Percentiles rank a stretch among this genome's conserved stretches.
phyloP scores from a whole-genome alignment of 1,140 invertebrate genomes.

The Drosophila sucinea region DNA sequence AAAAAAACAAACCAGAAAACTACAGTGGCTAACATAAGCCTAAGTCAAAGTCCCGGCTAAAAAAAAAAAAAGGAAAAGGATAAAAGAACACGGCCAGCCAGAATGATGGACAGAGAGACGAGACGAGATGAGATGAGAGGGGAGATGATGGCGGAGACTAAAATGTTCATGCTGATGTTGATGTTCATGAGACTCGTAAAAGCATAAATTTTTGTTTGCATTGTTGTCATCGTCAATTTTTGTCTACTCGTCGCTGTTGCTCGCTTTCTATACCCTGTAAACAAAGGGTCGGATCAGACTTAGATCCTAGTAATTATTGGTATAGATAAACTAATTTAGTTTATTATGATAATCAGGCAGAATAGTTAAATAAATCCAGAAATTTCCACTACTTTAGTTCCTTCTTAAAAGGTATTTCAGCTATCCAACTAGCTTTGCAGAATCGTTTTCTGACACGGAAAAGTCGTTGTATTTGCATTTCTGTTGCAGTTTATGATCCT shows the following conservation, averaged over 20 bases:
- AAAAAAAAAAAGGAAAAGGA: constrained; percentile 15
- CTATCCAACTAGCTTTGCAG: no score
- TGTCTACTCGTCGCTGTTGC: constrained; percentile 19
- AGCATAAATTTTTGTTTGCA: constrained; percentile 79
- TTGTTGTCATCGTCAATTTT: constrained; percentile 58
- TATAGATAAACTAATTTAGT: no score
- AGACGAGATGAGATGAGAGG: not conserved
- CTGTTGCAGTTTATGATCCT: no score
- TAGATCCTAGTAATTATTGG: no score
- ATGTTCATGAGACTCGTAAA: constrained; percentile 68
- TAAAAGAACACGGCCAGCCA: not conserved
- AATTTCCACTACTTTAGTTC: no score
- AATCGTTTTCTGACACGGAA: no score
- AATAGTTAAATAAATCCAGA: no score
- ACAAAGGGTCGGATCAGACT: not conserved
- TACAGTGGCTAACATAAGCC: constrained; percentile 33
- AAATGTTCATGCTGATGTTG: constrained; percentile 53
- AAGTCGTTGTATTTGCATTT: no score
- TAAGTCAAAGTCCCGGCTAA: constrained; percentile 25
- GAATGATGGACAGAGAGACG: not conserved
- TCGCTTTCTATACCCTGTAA: not conserved
- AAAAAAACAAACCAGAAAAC: constrained; percentile 33
- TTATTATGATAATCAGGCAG: no score
- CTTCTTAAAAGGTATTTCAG: no score
- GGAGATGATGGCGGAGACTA: not conserved